Base-by-base conservation (phyloP, 1,140 invertebrate genomes). In the Lysiphlebus fabarum region DNA sequence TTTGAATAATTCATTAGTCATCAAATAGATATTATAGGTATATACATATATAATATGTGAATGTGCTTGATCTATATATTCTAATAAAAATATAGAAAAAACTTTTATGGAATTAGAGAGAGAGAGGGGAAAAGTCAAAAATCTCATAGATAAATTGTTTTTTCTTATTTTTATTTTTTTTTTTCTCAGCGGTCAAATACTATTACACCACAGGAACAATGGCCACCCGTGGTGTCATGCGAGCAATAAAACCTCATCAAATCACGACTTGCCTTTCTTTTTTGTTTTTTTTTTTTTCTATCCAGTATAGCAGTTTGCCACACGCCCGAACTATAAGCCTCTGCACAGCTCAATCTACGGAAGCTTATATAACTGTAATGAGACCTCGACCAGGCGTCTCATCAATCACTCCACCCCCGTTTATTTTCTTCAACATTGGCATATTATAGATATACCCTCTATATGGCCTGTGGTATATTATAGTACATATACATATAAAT, bases 321-420 rank as follows among this genome's bases (percentile, higher is more conserved):
- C 47, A 49, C 47, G 47, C 47, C 34, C 68, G 65, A 62, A 66
- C 63, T 65, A 69, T 78, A 77, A 79, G 75, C 76, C 70, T 74
- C 67, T 65, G 70, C 68, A 69, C 61, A 67, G 73, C 72, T 75
- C 74, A 76, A 79, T 79, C 75, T 78, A 77, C 72, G 70, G 71
- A 75, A 79, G 77, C 76, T 79, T 79, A 79, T 79, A 79, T 74
- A 79, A 75, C 73, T 76, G 76, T 79, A 79, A 78, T 79, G 76
- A 79, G 77, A 79, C 74, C 73, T 73, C 76, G 72, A 73, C 70
- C 71, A 66, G 62, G 70, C 67, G 69, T 63, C 75, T 79, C 77
- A 79, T 79, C 77, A 79, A 79, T 79, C 77, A 79, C 75, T 67
- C 70, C 68, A 70, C 70, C 73, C 70, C 64, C 53, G 42, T 54